phyloP scores from a whole-genome alignment of 2,888 invertebrate genomes.

The Azorinus chamasolen region DNA sequence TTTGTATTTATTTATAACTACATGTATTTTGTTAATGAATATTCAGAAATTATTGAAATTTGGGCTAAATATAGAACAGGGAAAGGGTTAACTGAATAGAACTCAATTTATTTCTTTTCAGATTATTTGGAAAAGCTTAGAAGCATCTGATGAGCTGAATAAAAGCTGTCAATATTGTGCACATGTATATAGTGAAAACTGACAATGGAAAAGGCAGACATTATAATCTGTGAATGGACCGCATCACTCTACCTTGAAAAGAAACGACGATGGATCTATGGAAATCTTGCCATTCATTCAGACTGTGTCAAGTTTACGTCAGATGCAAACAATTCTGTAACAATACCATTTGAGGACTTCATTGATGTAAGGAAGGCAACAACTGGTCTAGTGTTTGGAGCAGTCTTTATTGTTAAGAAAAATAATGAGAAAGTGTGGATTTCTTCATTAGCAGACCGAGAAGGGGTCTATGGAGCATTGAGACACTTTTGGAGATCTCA shows the following conservation, averaged over 20 bases:
- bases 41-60: too few species aligned
- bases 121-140: too few species aligned
- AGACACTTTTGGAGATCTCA: slow-evolving; percentile 69
- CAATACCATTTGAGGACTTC: slow-evolving; percentile 64
- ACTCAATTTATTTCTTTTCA: too few species aligned
- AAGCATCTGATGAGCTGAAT: too few species aligned
- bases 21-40: too few species aligned
- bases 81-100: too few species aligned
- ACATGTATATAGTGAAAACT: too few species aligned
- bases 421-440: slow-evolving; percentile 73
- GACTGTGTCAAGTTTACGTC: slow-evolving; percentile 58
- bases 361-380: slow-evolving; percentile 71
- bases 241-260: slow-evolving; percentile 67
- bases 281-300: slow-evolving; percentile 59
- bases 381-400: slow-evolving; percentile 75
- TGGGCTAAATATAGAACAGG: too few species aligned
- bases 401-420: slow-evolving; percentile 65
- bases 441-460: slow-evolving; percentile 74
- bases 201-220: slow-evolving; percentile 26
- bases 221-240: slow-evolving; percentile 65
- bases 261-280: slow-evolving; percentile 70
- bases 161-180: too few species aligned
- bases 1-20: too few species aligned
- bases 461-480: slow-evolving; percentile 67
- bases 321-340: background rate